phyloP scores from a whole-genome alignment of 2,113 vertebrate genomes.

The Dipodomys spectabilis region DNA sequence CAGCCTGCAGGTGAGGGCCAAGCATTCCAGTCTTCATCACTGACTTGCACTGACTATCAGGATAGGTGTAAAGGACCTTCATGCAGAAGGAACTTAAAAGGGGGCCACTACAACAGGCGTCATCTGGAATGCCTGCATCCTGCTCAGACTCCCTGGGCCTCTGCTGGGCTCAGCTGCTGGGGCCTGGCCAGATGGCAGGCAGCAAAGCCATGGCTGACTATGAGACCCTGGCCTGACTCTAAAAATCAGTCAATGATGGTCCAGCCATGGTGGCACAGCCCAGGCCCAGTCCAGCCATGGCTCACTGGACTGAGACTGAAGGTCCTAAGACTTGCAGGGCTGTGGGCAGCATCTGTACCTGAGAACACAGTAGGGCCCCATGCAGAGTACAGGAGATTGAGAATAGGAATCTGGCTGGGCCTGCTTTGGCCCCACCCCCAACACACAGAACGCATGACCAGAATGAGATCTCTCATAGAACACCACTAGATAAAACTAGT shows the following conservation, averaged over 20 bases:
- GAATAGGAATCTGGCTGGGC: neutral
- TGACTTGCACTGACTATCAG: neutral
- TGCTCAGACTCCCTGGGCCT: slow-evolving; percentile 20
- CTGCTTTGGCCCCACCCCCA: neutral
- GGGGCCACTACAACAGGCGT: neutral
- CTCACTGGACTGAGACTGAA: neutral
- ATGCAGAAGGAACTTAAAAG: neutral
- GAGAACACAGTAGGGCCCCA: neutral
- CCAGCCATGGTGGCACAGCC: neutral
- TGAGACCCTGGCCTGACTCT: slow-evolving; percentile 24
- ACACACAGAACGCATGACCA: neutral
- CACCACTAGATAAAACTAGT: neutral
- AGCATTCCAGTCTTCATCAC: neutral
- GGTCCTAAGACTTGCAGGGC: too few relatives aligned
- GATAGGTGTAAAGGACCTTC: neutral
- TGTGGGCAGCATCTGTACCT: neutral
- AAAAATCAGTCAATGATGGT: neutral
- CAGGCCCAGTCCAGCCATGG: neutral
- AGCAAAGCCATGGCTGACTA: slow-evolving; percentile 17
- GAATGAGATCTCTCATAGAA: neutral
- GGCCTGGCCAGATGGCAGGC: slow-evolving; percentile 52
- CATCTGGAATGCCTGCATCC: neutral
- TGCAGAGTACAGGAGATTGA: neutral
- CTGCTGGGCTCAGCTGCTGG: slow-evolving; percentile 22
- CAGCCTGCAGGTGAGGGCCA: neutral